Evolutionary conservation across 2,113 vertebrate species (phyloP), one percentile per base, ranked within the genome.

Genomic region (Bambusicola thoracicus): DNA sequence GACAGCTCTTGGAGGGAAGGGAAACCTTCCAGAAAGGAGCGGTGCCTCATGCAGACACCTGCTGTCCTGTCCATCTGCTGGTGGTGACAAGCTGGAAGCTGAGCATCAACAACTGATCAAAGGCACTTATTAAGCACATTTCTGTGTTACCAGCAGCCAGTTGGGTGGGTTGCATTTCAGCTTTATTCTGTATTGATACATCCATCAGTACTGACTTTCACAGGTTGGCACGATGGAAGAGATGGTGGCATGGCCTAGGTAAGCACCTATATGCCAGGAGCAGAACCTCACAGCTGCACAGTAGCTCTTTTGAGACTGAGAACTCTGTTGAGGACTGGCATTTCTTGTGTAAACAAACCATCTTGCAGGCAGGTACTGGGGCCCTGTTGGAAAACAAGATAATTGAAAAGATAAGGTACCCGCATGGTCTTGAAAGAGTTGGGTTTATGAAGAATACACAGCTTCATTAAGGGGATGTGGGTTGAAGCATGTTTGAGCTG

Each of bases 401-500:
- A 38, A 29, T 12, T 68, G 65, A 19, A 73, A 72, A 51, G 89
- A 92, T 93, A 90, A 88, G 34, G 74, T 79, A 53, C 80, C 63
- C 56, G 67, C 8, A 3, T 40, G 24, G 40, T 88, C 89, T 86
- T 92, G 83, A 72, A 95, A 73, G 77, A 90, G 22, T 49, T 74
- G 40, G 5, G 21, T 81, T 95, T 82, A 72, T 56, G 69, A 36
- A 82, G 75, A 87, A 46, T 21, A 19, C 2, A 1, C 21, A 74
- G 29, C 78, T 82, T 89, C 63, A 43, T 89, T 91, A 89, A 69
- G 49, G 78, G 76, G 59, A 21, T 77, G 87, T 82, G 89, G 81
- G 55, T 89, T 95, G 63, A 80, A 77, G 29, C 95, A 6, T 92
- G 95, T 95, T 93, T 63, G 56, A 89, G 67, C 95, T 80, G 40